Conservation (phyloP, 2,888 invertebrate species). For the Melanostoma scalare region DNA sequence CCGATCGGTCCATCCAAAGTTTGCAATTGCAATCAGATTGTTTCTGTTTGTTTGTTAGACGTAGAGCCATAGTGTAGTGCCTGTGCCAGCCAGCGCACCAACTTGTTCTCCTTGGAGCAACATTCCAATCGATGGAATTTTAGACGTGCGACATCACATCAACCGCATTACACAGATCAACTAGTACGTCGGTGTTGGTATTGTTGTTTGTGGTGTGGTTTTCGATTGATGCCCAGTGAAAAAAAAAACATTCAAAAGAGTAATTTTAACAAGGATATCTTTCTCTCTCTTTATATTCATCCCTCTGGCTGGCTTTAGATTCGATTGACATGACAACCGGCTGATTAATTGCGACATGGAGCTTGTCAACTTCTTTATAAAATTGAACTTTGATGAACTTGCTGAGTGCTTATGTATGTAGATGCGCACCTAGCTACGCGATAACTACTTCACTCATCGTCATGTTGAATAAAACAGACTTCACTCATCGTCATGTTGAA, state of each 20-base stretch:
- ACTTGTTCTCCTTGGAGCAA: conserved; percentile 68
- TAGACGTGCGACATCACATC: conserved; percentile 66
- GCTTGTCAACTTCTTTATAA: conserved; percentile 46
- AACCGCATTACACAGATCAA: conserved; percentile 41
- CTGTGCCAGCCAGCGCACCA: conserved; percentile 20
- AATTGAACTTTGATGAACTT: conserved; percentile 62
- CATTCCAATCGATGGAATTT: conserved; percentile 62
- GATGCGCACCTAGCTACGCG: conserved; percentile 27
- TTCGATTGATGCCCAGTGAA: conserved; percentile 50
- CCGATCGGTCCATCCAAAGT: conserved; percentile 51
- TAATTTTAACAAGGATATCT: conserved; percentile 44
- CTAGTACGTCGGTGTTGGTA: conserved; percentile 57
- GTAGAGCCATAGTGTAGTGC: not conserved
- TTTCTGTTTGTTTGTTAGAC: conserved; percentile 19
- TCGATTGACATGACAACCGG: conserved; percentile 47
- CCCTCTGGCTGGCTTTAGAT: too few species aligned
- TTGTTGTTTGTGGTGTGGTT: conserved; percentile 46
- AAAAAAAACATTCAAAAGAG: conserved; percentile 41
- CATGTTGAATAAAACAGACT: not conserved
- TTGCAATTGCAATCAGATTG: conserved; percentile 58
- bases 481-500: not conserved
- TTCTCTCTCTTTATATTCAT: not conserved
- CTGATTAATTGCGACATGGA: conserved; percentile 66
- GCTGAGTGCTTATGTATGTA: conserved; percentile 17
- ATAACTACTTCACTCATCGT: conserved; percentile 11